These are phyloP conservation scores for Gymnogyps californianus DNA, from an alignment of 2,113 vertebrate genomes.

Conservation along the genomic window DNA sequence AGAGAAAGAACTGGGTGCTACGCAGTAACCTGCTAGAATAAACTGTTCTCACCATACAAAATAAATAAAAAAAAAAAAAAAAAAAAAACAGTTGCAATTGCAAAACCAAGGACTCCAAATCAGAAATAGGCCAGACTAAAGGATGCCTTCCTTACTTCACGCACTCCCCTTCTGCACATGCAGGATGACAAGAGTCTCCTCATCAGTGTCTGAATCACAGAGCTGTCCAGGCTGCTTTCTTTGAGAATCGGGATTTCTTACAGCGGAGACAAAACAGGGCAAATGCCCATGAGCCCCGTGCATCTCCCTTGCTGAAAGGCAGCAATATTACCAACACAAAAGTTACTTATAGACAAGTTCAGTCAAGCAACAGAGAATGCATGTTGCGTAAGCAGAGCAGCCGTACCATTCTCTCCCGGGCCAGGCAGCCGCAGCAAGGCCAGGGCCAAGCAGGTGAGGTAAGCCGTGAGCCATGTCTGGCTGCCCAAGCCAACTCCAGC, in stretches of 20 bases:
- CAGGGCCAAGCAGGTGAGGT: background rate
- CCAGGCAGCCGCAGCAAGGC: background rate
- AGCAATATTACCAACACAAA: background rate
- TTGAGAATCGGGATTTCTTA: background rate
- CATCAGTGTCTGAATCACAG: background rate
- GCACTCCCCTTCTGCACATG: background rate
- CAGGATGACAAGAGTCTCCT: background rate
- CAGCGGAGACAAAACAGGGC: accelerated
- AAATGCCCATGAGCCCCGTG: accelerated
- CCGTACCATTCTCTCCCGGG: background rate
- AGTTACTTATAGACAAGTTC: background rate
- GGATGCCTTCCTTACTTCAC: background rate
- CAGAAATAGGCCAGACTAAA: background rate
- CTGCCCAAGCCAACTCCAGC: background rate
- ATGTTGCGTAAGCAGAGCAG: background rate
- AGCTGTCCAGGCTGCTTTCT: background rate
- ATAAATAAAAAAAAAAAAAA: too few species aligned
- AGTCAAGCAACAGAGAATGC: background rate
- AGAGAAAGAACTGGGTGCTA: background rate
- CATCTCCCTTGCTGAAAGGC: background rate
- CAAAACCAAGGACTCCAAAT: background rate
- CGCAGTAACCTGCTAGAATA: background rate
- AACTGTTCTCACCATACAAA: background rate
- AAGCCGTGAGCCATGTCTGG: background rate
- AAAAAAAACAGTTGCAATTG: background rate